Evolutionary conservation across 2,797 vertebrate genomes (phyloP).

Genomic region (Microcaecilia unicolor): DNA sequence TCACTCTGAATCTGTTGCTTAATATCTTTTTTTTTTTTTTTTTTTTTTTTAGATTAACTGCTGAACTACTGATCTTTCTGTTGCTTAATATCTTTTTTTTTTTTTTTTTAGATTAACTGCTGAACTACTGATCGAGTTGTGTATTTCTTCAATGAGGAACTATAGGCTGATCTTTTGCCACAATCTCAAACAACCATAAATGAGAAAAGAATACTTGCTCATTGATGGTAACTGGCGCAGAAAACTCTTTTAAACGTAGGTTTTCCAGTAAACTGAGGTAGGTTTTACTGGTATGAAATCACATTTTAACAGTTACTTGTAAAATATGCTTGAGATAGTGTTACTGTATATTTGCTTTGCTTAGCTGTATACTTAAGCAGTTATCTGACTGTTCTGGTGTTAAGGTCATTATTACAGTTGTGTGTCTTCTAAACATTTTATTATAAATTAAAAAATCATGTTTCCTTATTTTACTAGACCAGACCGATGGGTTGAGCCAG

Average conservation of each 20-base stretch:
- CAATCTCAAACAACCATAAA: conserved; percentile 99
- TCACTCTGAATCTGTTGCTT: too few species aligned
- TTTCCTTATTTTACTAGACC: too few species aligned
- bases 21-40: conserved; percentile 8
- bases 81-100: too few species aligned
- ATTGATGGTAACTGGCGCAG: conserved; percentile 83
- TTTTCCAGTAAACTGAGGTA: conserved; percentile 89
- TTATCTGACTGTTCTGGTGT: too few species aligned
- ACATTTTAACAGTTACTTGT: too few species aligned
- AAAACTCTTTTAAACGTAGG: conserved; percentile 71
- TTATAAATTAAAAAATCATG: too few species aligned
- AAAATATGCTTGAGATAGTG: neutral
- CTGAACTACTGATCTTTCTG: conserved; percentile 92
- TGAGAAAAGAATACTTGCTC: conserved; percentile 76
- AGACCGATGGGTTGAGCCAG: too few species aligned
- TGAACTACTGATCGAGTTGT: conserved; percentile 93
- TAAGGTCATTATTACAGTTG: too few species aligned
- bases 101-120: conserved; percentile 71
- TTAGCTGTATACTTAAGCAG: too few species aligned
- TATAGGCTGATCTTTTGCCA: conserved; percentile 99
- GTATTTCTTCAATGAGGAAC: conserved; percentile 99
- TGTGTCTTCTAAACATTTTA: too few species aligned
- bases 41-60: conserved; percentile 71
- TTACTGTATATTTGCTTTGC: too few species aligned
- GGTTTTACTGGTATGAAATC: too few species aligned